Conservation (phyloP, 1,140 invertebrate species). For the Heterodera schachtii region DNA sequence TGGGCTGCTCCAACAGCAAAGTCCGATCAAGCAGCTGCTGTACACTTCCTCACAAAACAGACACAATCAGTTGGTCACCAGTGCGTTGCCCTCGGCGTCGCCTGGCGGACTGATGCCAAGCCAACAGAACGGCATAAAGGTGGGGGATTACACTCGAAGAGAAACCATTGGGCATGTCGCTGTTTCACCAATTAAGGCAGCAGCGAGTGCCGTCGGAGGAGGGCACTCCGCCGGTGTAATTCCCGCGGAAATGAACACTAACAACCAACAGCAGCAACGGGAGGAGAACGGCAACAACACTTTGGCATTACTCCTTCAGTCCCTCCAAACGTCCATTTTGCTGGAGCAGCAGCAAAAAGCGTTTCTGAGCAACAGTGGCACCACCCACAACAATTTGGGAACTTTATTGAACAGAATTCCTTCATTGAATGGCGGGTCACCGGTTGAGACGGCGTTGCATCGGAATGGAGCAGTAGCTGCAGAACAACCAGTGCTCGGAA, state of each 20-base stretch:
- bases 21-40: slow-evolving; percentile 18
- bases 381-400: not conserved
- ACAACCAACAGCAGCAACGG: not conserved
- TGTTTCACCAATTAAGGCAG: not conserved
- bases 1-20: not conserved
- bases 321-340: slow-evolving; percentile 29
- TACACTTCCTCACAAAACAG: not conserved
- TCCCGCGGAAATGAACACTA: not conserved
- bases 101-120: not conserved
- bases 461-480: not conserved
- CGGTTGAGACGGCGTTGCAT: not conserved
- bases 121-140: not conserved
- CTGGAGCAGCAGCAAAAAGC: slow-evolving; percentile 45
- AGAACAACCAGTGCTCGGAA: slow-evolving; percentile 26
- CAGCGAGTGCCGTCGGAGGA: not conserved
- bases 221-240: not conserved
- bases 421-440: slow-evolving; percentile 5
- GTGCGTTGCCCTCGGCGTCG: not conserved
- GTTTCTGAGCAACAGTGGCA: not conserved
- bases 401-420: slow-evolving; percentile 6
- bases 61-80: not conserved
- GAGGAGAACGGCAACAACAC: slow-evolving; percentile 1
- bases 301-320: slow-evolving; percentile 36
- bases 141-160: not conserved
- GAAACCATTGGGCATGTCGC: not conserved